Percentiles rank a stretch among this genome's conserved stretches.
Evolutionary conservation across 2,888 invertebrate genomes (phyloP).

Genomic region (Drosophila tanythrix): DNA sequence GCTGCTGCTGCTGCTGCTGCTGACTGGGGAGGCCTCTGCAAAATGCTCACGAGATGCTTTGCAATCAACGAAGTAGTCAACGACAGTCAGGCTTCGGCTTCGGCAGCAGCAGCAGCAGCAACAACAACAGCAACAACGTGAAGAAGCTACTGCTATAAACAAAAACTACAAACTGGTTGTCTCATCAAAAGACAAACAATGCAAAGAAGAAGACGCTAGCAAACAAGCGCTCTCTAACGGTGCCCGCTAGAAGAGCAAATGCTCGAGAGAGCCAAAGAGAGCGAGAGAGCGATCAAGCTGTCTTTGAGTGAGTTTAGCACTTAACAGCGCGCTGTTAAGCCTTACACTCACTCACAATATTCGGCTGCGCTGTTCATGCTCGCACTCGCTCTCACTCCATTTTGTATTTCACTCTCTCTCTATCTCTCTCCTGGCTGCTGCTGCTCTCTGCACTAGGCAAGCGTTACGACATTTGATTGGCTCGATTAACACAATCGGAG

Average conservation of each 20-base stretch:
- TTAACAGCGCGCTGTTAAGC: slow-evolving; percentile 48
- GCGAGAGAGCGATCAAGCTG: background rate
- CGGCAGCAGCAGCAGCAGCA: slow-evolving; percentile 51
- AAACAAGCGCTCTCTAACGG: slow-evolving; percentile 70
- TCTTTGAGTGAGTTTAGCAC: slow-evolving; percentile 58
- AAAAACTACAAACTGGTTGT: slow-evolving; percentile 77
- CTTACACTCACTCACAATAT: slow-evolving; percentile 25
- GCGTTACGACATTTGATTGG: slow-evolving; percentile 81
- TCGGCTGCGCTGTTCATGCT: slow-evolving; percentile 21
- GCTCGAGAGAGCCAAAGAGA: slow-evolving; percentile 6
- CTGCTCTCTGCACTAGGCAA: slow-evolving; percentile 28
- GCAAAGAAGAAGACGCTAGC: slow-evolving; percentile 46
- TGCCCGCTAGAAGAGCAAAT: slow-evolving; percentile 47
- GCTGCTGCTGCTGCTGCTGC: slow-evolving; percentile 28
- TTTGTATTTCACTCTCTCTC: slow-evolving; percentile 50
- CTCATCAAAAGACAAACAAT: slow-evolving; percentile 68
- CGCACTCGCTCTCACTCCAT: slow-evolving; percentile 55
- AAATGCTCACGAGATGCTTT: slow-evolving; percentile 68
- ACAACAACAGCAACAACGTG: slow-evolving; percentile 48
- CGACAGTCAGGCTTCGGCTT: slow-evolving; percentile 61
- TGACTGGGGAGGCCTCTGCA: slow-evolving; percentile 62
- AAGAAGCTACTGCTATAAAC: slow-evolving; percentile 71
- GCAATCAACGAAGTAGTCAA: slow-evolving; percentile 53
- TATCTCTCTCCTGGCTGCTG: slow-evolving; percentile 21
- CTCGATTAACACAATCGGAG: slow-evolving; percentile 83